Evolutionary conservation across 2,797 vertebrate genomes (phyloP).

Genomic region (Notolepis coatsorum): DNA sequence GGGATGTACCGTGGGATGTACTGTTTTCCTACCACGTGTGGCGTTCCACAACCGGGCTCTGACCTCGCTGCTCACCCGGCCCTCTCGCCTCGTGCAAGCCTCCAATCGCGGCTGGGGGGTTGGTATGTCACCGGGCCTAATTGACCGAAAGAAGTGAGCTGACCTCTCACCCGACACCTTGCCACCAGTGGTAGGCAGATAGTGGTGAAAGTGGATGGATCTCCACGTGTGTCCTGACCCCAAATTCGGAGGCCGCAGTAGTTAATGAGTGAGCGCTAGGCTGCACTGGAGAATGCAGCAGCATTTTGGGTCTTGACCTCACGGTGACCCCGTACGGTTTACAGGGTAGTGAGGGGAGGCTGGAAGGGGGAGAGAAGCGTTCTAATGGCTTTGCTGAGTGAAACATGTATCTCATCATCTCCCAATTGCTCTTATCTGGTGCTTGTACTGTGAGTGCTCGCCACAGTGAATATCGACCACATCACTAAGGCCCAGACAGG

Average conservation of each 20-base stretch:
- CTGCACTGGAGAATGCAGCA: constrained; percentile 17
- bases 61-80: background rate
- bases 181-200: constrained; percentile 23
- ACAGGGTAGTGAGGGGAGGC: constrained; percentile 24
- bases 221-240: constrained; percentile 25
- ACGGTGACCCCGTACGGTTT: constrained; percentile 26
- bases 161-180: constrained; percentile 21
- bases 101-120: constrained; percentile 20
- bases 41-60: background rate
- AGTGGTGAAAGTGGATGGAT: constrained; percentile 20
- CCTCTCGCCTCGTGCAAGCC: background rate
- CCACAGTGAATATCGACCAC: constrained; percentile 5
- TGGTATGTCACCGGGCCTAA: background rate
- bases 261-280: constrained; percentile 46
- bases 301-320: constrained; percentile 16
- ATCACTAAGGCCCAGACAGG: background rate
- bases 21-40: background rate
- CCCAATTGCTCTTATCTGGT: background rate
- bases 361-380: constrained; percentile 19
- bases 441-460: background rate
- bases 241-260: constrained; percentile 34
- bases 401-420: constrained; percentile 38
- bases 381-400: constrained; percentile 15
- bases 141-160: background rate
- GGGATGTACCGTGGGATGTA: no score